Conservation (phyloP, 1,140 invertebrate species). For the Papilio dardanus region DNA sequence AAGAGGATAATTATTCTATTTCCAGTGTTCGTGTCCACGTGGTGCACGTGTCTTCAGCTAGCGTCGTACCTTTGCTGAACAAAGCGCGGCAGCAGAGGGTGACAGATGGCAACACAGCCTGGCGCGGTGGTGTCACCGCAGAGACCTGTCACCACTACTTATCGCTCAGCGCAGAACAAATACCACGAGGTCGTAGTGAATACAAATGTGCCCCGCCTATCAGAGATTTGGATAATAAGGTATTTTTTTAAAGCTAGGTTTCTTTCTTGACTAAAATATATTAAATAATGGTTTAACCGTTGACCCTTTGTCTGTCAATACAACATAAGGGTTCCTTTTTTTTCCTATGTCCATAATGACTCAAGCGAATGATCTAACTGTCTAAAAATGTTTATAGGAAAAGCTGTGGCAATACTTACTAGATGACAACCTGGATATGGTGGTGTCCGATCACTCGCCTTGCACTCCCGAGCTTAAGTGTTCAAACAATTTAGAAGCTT, state of each 20-base stretch:
- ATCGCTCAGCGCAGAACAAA: slow-evolving; percentile 84
- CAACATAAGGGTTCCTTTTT: too few species aligned
- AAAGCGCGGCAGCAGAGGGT: slow-evolving; percentile 53
- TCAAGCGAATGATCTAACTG: neutral
- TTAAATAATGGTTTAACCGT: neutral
- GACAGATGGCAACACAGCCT: slow-evolving; percentile 49
- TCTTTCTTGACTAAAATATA: neutral
- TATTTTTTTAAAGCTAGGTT: slow-evolving; percentile 46
- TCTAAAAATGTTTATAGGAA: slow-evolving; percentile 69
- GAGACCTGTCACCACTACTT: slow-evolving; percentile 91
- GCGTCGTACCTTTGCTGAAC: slow-evolving; percentile 73
- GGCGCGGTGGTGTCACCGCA: slow-evolving; percentile 82
- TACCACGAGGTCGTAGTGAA: slow-evolving; percentile 85
- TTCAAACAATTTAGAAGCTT: slow-evolving; percentile 86
- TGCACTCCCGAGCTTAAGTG: slow-evolving; percentile 86
- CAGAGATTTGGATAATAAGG: slow-evolving; percentile 84
- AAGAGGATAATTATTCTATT: too few species aligned
- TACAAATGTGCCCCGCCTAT: slow-evolving; percentile 90
- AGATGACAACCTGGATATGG: slow-evolving; percentile 84
- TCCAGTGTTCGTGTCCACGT: slow-evolving; percentile 86
- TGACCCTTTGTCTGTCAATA: neutral
- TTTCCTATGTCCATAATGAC: neutral
- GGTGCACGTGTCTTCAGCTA: slow-evolving; percentile 87
- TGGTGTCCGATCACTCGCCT: slow-evolving; percentile 90
- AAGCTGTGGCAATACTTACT: slow-evolving; percentile 85